These are phyloP conservation scores for Gonatopus flavifemur DNA, from an alignment of 1,140 invertebrate genomes.

Conservation along the genomic window DNA sequence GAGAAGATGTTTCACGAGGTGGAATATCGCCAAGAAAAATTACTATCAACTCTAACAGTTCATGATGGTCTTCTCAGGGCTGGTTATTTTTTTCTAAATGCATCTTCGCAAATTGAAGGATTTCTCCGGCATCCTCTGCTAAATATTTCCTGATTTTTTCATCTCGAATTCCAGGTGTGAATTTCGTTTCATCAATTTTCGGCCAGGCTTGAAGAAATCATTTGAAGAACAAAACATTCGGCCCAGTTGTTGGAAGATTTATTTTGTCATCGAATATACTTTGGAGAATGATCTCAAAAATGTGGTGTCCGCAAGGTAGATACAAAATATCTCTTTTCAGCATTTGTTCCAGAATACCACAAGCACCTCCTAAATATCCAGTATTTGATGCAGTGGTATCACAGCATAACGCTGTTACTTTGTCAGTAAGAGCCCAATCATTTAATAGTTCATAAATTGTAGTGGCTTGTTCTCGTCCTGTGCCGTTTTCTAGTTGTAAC, in stretches of 20 bases:
- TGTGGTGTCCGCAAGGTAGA: conserved; percentile 14
- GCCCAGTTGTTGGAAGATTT: conserved; percentile 5
- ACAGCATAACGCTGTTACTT: background rate
- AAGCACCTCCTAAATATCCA: background rate
- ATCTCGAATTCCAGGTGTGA: conserved; percentile 7
- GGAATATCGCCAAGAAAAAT: too few species aligned
- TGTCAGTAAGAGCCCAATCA: background rate
- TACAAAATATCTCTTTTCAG: conserved; percentile 14
- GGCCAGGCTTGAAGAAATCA: conserved; percentile 10
- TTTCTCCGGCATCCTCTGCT: background rate
- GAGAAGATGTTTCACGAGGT: too few species aligned
- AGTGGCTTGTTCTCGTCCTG: background rate
- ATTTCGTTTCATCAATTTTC: conserved; percentile 7
- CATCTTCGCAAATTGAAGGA: background rate
- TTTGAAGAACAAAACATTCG: conserved; percentile 10
- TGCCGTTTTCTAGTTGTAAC: background rate
- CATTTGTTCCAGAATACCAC: conserved; percentile 9
- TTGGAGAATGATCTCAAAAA: conserved; percentile 10
- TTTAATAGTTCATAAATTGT: background rate
- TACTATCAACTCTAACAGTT: too few species aligned
- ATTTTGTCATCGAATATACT: conserved; percentile 7
- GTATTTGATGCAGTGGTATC: too few species aligned
- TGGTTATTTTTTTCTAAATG: too few species aligned
- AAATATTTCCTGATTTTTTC: background rate
- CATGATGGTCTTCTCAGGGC: too few species aligned